Base-by-base conservation (phyloP, 1,140 invertebrate species). In the Lerema accius region DNA sequence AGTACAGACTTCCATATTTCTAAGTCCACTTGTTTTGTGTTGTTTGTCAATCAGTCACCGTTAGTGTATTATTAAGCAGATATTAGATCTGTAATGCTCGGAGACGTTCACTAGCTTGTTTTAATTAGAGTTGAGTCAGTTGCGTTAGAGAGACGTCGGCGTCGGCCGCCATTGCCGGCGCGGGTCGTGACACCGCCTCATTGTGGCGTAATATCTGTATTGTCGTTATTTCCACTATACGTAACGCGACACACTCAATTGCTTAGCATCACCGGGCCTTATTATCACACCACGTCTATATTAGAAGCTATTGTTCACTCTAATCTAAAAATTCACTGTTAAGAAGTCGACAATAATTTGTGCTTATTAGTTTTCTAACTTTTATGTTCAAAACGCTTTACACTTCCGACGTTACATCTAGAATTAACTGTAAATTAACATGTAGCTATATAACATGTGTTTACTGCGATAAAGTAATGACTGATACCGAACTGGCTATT, bases 161-260 rank as follows among this genome's bases (percentile, higher is more conserved):
- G 0, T 37, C 69, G 45, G 23, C 23, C 3, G 23, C 65, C 43
- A 67, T 73, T 68, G 71, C 50, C 50, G 50, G 16, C 61, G 55
- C 46, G 68, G 80, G 74, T 81, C 80, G 71, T 70, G 74, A 76
- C 80, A 78, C 73, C 72, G 73, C 68, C 68, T 71, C 63, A 16
- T 49, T 71, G 76, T 80, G 80, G 76, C 69, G 80, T 80, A 82
- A 82, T 77, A 71, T 65, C 55, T 65, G 55, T 71, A 73, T 75
- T 78, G 72, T 73, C 63, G 69, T 75, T 61, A 73, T 77, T 77
- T 77, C 73, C 72, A 77, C 73, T 76, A 71, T 73, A 74, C 39
- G 53, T 56, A 56, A 56, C 26, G 14, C 23, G 53, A 56, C 53
- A 56, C 48, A 16, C 37, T 28, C 53, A 45, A 56, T 56, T 56